Evolutionary conservation across 2,888 invertebrate genomes (phyloP).

Genomic region (Mantis religiosa): DNA sequence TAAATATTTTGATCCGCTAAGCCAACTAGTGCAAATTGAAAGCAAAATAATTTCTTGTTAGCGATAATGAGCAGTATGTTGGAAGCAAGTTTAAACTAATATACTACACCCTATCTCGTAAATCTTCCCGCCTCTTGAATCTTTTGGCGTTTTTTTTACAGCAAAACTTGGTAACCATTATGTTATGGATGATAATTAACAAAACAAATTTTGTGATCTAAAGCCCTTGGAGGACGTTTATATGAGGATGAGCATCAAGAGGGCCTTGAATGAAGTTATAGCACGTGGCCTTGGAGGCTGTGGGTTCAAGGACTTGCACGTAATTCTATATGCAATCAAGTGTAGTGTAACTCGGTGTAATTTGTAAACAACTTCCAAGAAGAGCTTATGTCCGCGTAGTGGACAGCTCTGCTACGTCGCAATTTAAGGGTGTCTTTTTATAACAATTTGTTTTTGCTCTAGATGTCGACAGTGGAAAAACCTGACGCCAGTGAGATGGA

Average conservation of each 20-base stretch:
- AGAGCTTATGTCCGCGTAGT: neutral
- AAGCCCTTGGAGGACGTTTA: neutral
- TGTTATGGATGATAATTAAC: neutral
- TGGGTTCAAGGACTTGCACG: neutral
- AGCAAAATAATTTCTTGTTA: too few relatives aligned
- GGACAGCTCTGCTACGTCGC: too few relatives aligned
- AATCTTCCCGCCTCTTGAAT: too few relatives aligned
- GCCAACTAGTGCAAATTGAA: too few relatives aligned
- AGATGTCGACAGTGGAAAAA: conserved; percentile 4
- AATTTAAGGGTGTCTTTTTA: too few relatives aligned
- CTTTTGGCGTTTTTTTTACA: neutral
- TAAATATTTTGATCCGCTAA: too few relatives aligned
- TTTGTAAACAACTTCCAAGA: neutral
- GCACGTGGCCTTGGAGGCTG: neutral
- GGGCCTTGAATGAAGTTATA: neutral
- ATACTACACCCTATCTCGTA: too few relatives aligned
- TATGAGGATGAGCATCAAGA: neutral
- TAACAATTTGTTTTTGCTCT: neutral
- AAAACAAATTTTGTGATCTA: neutral
- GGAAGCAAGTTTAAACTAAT: too few relatives aligned
- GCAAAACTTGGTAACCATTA: neutral
- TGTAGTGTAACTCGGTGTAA: neutral
- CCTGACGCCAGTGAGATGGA: neutral
- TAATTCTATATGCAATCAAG: neutral
- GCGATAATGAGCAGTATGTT: too few relatives aligned